Percentiles rank a stretch among this genome's conserved stretches.
phyloP scores from a whole-genome alignment of 2,113 vertebrate genomes.

The Pelobates fuscus region DNA sequence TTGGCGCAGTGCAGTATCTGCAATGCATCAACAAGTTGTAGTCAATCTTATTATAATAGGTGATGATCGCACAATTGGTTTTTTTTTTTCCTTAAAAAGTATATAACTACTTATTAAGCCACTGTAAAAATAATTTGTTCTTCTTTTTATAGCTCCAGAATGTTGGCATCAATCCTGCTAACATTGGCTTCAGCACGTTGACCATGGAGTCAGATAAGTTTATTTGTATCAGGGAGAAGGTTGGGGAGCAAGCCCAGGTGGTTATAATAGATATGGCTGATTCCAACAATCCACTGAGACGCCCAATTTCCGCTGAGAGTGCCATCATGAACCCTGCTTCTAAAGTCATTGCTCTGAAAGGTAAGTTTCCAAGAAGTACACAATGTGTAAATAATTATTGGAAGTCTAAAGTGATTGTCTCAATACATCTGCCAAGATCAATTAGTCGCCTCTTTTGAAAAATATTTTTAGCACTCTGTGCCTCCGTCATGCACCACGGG shows the following conservation, averaged over 20 bases:
- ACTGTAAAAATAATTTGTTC: background rate
- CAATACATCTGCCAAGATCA: no score
- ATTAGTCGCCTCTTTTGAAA: no score
- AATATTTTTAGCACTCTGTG: no score
- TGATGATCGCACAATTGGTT: no score
- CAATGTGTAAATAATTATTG: no score
- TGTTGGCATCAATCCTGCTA: slow-evolving; percentile 86
- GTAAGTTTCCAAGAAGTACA: slow-evolving; percentile 57
- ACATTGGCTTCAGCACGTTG: slow-evolving; percentile 90
- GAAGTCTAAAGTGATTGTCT: no score
- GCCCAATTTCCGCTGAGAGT: slow-evolving; percentile 89
- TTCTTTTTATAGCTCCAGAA: slow-evolving; percentile 79
- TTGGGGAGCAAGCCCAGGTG: slow-evolving; percentile 87
- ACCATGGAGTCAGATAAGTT: slow-evolving; percentile 95
- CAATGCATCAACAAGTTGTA: no score
- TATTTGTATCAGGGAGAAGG: slow-evolving; percentile 89
- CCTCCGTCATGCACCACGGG: no score
- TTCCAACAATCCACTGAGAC: slow-evolving; percentile 79
- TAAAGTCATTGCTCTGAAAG: slow-evolving; percentile 92
- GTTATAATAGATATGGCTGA: slow-evolving; percentile 87
- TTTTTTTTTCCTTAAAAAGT: no score
- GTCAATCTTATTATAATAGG: no score
- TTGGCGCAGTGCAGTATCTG: no score
- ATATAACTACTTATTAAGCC: no score
- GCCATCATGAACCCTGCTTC: slow-evolving; percentile 92